Base-by-base conservation (phyloP, 2,113 vertebrate species). In the Prinia subflava region DNA sequence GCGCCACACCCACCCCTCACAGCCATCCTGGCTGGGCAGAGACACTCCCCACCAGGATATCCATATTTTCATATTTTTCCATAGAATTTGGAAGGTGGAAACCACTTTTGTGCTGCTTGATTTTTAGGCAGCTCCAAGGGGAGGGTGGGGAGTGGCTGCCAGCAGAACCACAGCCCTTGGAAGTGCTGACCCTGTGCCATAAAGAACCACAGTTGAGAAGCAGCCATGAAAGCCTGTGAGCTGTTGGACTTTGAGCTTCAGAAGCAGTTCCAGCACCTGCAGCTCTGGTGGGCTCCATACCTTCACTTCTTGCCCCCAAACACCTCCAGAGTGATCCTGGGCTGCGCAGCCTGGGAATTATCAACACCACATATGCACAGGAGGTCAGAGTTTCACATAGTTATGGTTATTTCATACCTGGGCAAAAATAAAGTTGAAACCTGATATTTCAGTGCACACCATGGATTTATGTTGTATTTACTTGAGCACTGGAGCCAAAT, bases 151-250 rank as follows among this genome's bases (percentile, higher is more conserved):
- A 74, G 10, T 27, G 4, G 3, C 30, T 8, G 56, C 10, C 8
- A 23, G 41, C 21, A 50, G 49, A 84, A 39, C 8, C 15, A 2
- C 73, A 44, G 15, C 10, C 27, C n/a, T 79, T 1, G 1, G 35
- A 0, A 0, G 56, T 3, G 59, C 4, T 41, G 37, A 28, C 11
- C 44, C 49, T 0, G 0, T 62, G 47, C 47, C 74, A 20, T 3
- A 16, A 46, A 4, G 55, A 39, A 3, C 47, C 47, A 4, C 0
- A 18, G 55, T 0, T 16, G 30, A 63, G 50, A 57, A 49, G 8
- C 67, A 53, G 11, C 13, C n/a, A 6, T 8, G 42, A 46, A 63
- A 76, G 6, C 15, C 41, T 49, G 4, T 7, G 31, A 2, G 4
- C 17, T 57, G 7, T 1, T 25, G 37, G 44, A 23, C 31, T 68